phyloP scores from a whole-genome alignment of 92 coral and sea anemone genomes.

The Virgularia gustaviana region DNA sequence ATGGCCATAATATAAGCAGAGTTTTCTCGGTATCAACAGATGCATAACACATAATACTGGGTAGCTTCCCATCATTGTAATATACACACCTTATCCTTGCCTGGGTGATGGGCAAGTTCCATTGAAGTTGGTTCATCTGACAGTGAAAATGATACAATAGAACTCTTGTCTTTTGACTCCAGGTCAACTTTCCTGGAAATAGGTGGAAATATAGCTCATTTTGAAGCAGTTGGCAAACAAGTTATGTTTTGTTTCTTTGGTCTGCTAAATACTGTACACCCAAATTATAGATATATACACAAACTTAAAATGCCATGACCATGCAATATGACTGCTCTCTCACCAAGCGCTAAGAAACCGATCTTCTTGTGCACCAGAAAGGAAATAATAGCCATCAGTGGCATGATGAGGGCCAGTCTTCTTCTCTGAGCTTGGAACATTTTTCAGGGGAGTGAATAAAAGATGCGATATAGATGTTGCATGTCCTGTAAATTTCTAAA shows the following conservation, averaged over 20 bases:
- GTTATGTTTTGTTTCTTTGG: too few relatives aligned
- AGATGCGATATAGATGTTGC: conserved; percentile 75
- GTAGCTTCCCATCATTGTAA: not conserved
- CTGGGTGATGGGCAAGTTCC: conserved; percentile 64
- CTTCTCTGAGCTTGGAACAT: conserved; percentile 54
- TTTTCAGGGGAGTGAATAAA: conserved; percentile 64
- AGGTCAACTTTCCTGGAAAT: conserved; percentile 74
- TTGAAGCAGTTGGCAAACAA: not conserved
- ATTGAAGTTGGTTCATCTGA: conserved; percentile 81
- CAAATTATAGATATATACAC: too few relatives aligned
- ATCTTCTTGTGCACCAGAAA: conserved; percentile 90
- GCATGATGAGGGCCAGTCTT: conserved; percentile 67
- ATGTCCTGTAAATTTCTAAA: conserved; percentile 92
- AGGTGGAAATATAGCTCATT: not conserved
- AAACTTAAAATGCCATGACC: too few relatives aligned
- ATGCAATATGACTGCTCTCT: too few relatives aligned
- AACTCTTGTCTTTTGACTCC: conserved; percentile 72
- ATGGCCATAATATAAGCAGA: not conserved
- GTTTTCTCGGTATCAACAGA: too few relatives aligned
- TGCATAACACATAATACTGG: not conserved
- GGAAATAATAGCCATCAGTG: conserved; percentile 69
- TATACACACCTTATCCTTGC: conserved; percentile 65
- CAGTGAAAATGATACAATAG: conserved; percentile 76
- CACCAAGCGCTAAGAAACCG: conserved; percentile 85
- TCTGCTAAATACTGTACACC: too few relatives aligned